These are phyloP conservation scores for Betta splendens DNA, from an alignment of 2,797 vertebrate genomes.

Conservation along the genomic window DNA sequence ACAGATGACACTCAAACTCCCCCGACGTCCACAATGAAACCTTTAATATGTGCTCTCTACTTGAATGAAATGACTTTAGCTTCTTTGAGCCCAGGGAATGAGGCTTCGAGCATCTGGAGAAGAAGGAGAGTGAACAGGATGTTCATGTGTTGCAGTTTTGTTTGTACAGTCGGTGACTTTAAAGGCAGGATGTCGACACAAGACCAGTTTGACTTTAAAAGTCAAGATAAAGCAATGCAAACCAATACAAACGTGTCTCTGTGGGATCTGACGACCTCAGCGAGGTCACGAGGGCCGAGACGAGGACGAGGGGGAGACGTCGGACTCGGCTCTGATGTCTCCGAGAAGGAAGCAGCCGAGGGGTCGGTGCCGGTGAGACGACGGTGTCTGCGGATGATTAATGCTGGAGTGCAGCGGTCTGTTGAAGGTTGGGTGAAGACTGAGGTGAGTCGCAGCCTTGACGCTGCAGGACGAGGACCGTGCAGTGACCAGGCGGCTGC, in stretches of 20 bases:
- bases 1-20: not conserved
- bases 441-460: constrained; percentile 9
- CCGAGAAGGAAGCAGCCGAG: not conserved
- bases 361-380: constrained; percentile 36
- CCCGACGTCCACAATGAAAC: not conserved
- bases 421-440: constrained; percentile 51
- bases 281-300: constrained; percentile 16
- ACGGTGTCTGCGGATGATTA: constrained; percentile 57
- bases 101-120: too few species aligned
- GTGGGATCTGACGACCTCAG: constrained; percentile 4
- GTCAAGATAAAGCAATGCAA: too few species aligned
- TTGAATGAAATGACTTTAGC: too few species aligned
- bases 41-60: too few species aligned
- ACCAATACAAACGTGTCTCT: too few species aligned
- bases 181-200: too few species aligned
- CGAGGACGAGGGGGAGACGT: not conserved
- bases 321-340: constrained; percentile 26
- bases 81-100: too few species aligned
- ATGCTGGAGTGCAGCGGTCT: constrained; percentile 49
- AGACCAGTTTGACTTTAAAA: too few species aligned
- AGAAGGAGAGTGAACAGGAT: too few species aligned
- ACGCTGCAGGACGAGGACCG: constrained; percentile 32
- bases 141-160: too few species aligned
- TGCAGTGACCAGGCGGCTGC: constrained; percentile 27
- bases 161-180: too few species aligned